phyloP scores from a whole-genome alignment of 2,888 invertebrate genomes.

The Holacanthella duospinosa region DNA sequence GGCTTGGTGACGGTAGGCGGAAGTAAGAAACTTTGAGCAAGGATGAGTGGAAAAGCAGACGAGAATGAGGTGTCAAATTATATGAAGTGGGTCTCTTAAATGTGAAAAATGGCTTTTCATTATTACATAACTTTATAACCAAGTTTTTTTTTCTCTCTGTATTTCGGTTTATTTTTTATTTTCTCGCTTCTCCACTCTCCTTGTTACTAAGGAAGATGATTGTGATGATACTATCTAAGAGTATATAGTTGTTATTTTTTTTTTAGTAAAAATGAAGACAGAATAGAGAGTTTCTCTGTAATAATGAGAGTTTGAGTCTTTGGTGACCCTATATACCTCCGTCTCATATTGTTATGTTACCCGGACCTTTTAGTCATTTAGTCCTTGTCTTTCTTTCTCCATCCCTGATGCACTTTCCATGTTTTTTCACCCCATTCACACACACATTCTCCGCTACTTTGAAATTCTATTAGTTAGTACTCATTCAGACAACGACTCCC shows the following conservation, averaged over 20 bases:
- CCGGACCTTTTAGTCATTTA: background rate
- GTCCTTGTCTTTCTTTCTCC: background rate
- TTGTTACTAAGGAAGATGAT: background rate
- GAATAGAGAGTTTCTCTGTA: background rate
- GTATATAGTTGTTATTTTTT: too few relatives aligned
- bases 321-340: background rate
- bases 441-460: background rate
- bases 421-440: constrained; percentile 20
- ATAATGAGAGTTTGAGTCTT: background rate
- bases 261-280: constrained; percentile 3
- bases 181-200: background rate
- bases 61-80: constrained; percentile 4
- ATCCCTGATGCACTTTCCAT: constrained; percentile 32
- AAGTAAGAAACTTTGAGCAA: too few relatives aligned
- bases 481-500: constrained; percentile 8
- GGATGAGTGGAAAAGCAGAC: too few relatives aligned
- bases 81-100: background rate
- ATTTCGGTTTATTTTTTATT: background rate
- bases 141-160: too few relatives aligned
- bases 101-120: constrained; percentile 6
- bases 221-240: background rate
- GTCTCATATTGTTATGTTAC: background rate
- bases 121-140: background rate
- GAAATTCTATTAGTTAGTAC: constrained; percentile 13
- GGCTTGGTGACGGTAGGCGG: background rate